Percentiles rank a stretch among this genome's conserved stretches.
These are phyloP conservation scores for Mycteria americana DNA, from an alignment of 2,797 vertebrate genomes.

Conservation along the genomic window DNA sequence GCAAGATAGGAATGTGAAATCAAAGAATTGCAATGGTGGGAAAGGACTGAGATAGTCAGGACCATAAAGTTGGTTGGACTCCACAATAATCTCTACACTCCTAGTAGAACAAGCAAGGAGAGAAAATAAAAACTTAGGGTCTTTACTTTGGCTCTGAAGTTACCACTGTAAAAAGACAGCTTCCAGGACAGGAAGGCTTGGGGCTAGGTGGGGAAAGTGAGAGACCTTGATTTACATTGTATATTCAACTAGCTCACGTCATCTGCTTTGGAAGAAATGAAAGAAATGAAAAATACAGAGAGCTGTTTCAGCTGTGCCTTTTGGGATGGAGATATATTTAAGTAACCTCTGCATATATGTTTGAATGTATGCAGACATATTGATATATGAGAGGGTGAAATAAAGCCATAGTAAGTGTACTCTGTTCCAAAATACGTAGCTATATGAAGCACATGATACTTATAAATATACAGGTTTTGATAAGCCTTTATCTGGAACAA, in stretches of 20 bases:
- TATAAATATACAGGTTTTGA: neutral
- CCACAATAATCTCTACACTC: neutral
- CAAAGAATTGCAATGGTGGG: neutral
- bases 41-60: neutral
- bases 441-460: neutral
- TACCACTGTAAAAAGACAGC: neutral
- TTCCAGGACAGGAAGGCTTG: neutral
- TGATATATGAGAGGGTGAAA: neutral
- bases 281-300: neutral
- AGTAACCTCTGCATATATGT: neutral
- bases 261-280: neutral
- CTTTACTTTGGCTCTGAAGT: neutral
- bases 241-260: neutral
- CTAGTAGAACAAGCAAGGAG: neutral
- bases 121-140: neutral
- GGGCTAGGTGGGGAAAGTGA: neutral
- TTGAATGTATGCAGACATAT: neutral
- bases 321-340: neutral
- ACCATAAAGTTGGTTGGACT: neutral
- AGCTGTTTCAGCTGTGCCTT: neutral
- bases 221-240: neutral
- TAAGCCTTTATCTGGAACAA: neutral
- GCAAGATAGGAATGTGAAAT: neutral
- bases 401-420: neutral
- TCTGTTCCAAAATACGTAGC: neutral